These are phyloP conservation scores for Coendou prehensilis DNA, from an alignment of 2,797 vertebrate genomes.

Conservation along the genomic window DNA sequence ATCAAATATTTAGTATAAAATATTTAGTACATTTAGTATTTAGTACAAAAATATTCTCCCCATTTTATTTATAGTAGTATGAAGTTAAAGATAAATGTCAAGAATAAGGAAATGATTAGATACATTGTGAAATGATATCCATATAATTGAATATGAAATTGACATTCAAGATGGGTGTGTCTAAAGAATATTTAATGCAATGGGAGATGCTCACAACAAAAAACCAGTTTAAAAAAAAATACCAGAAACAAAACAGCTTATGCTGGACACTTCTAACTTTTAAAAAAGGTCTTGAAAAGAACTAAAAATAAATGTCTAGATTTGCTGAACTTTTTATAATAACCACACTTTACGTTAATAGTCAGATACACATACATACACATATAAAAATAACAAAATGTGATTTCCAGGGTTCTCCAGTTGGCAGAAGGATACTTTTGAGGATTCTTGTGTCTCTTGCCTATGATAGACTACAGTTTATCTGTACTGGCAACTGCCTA, in stretches of 20 bases:
- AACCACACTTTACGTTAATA: conserved; percentile 37
- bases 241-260: neutral
- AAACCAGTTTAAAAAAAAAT: conserved; percentile 38
- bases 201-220: conserved; percentile 15
- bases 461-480: neutral
- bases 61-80: conserved; percentile 45
- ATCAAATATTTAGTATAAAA: conserved; percentile 16
- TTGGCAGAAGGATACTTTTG: conserved; percentile 33
- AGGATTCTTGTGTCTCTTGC: conserved; percentile 11
- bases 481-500: conserved; percentile 17
- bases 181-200: conserved; percentile 47
- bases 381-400: conserved; percentile 48
- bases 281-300: conserved; percentile 45
- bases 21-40: neutral
- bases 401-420: conserved; percentile 24
- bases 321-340: conserved; percentile 48
- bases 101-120: conserved; percentile 38
- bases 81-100: conserved; percentile 28
- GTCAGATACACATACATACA: neutral
- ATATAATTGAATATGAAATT: conserved; percentile 41
- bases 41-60: neutral
- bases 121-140: neutral
- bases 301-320: conserved; percentile 30
- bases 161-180: conserved; percentile 48
- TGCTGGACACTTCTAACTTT: neutral